phyloP scores from a whole-genome alignment of 2,888 invertebrate genomes.

The Bombyx huttoni region DNA sequence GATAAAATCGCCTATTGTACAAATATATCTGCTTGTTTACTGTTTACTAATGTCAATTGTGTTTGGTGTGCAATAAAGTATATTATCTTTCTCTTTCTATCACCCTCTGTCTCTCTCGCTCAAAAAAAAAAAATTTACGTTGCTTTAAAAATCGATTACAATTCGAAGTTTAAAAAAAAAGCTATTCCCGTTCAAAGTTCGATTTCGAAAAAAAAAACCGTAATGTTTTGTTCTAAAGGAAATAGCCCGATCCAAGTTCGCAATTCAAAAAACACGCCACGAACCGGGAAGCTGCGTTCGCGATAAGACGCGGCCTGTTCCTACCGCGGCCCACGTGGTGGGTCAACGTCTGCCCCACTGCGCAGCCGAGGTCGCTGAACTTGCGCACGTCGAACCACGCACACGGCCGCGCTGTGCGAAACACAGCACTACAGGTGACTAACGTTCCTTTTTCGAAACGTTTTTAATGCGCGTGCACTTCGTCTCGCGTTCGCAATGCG shows the following conservation, averaged over 20 bases:
- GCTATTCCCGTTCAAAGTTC: too few species aligned
- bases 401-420: slow-evolving; percentile 3
- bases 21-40: too few species aligned
- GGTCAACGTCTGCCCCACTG: slow-evolving; percentile 68
- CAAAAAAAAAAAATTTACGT: too few species aligned
- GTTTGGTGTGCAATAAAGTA: too few species aligned
- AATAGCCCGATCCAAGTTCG: slow-evolving; percentile 8
- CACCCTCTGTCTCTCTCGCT: too few species aligned
- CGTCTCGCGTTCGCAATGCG: not conserved
- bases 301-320: slow-evolving; percentile 37
- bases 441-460: not conserved
- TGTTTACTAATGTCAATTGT: too few species aligned
- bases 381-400: slow-evolving; percentile 11
- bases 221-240: not conserved
- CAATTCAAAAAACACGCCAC: slow-evolving; percentile 15
- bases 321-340: slow-evolving; percentile 55
- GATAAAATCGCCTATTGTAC: too few species aligned
- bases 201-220: too few species aligned
- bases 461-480: not conserved
- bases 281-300: slow-evolving; percentile 28
- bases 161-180: too few species aligned
- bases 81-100: too few species aligned
- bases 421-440: not conserved
- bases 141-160: too few species aligned
- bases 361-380: slow-evolving; percentile 51